Conservation (phyloP, 2,797 vertebrate genomes). For the Acanthurus leucopareius region DNA sequence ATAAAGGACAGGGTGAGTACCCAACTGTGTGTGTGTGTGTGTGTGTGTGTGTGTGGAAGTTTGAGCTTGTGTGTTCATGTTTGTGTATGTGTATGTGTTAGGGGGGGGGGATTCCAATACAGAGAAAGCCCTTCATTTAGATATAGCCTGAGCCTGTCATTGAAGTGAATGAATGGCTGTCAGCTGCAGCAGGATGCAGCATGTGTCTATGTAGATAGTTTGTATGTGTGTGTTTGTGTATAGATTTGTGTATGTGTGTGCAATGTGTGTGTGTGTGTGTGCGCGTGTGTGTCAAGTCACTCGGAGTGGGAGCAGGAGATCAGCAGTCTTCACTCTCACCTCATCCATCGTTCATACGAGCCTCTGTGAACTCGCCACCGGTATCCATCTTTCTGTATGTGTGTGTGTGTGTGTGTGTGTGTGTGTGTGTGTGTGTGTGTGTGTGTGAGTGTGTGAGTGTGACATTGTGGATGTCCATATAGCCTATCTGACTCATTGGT, state of each 20-base stretch:
- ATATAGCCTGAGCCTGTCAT: conserved; percentile 71
- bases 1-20: conserved; percentile 14
- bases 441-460: conserved; percentile 29
- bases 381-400: conserved; percentile 52
- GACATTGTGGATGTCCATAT: conserved; percentile 60
- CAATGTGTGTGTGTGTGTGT: conserved; percentile 37
- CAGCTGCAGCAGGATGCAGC: conserved; percentile 70
- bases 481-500: conserved; percentile 69
- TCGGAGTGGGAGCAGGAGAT: conserved; percentile 70
- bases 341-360: conserved; percentile 82
- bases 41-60: not conserved
- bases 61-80: too few relatives aligned
- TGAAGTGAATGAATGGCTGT: conserved; percentile 76
- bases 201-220: conserved; percentile 41
- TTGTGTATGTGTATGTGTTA: not conserved
- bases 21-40: conserved; percentile 7
- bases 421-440: conserved; percentile 35
- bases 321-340: conserved; percentile 72
- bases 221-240: conserved; percentile 28
- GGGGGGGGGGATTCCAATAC: conserved; percentile 45
- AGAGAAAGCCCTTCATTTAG: conserved; percentile 77
- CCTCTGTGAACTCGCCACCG: conserved; percentile 51
- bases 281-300: conserved; percentile 57
- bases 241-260: conserved; percentile 21
- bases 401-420: conserved; percentile 30